These are phyloP conservation scores for Thripadectes ignobilis DNA, from an alignment of 2,797 vertebrate species.

Conservation along the genomic window DNA sequence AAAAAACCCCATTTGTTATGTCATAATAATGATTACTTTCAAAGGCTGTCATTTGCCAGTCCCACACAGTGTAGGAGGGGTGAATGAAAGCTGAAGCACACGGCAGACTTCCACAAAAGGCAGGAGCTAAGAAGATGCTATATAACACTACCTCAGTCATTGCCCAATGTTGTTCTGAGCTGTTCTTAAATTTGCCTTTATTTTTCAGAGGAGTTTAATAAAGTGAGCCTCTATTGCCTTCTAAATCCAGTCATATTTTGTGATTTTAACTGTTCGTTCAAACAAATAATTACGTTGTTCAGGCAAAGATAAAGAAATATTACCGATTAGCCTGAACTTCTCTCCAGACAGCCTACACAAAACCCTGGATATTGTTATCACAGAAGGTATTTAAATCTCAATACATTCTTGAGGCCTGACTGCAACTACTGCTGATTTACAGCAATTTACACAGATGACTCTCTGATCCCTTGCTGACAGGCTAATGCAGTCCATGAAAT, in stretches of 20 bases:
- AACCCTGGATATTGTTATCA: neutral
- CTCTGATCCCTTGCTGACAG: neutral
- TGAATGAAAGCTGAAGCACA: neutral
- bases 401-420: neutral
- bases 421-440: neutral
- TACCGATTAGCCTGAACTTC: neutral
- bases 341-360: neutral
- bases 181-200: neutral
- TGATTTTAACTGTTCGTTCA: neutral
- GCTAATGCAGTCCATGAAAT: neutral
- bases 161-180: neutral
- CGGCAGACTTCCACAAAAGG: neutral
- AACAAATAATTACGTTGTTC: neutral
- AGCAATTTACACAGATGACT: neutral
- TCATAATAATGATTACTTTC: slow-evolving; percentile 39
- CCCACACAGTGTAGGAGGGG: slow-evolving; percentile 7
- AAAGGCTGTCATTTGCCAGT: neutral
- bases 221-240: neutral
- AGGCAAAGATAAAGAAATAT: neutral
- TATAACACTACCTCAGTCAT: neutral
- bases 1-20: neutral
- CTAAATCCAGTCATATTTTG: neutral
- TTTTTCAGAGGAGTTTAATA: neutral
- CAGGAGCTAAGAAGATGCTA: neutral
- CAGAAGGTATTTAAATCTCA: neutral